Base-by-base conservation (phyloP, 1,140 invertebrate species). In the Pogonomyrmex californicus region DNA sequence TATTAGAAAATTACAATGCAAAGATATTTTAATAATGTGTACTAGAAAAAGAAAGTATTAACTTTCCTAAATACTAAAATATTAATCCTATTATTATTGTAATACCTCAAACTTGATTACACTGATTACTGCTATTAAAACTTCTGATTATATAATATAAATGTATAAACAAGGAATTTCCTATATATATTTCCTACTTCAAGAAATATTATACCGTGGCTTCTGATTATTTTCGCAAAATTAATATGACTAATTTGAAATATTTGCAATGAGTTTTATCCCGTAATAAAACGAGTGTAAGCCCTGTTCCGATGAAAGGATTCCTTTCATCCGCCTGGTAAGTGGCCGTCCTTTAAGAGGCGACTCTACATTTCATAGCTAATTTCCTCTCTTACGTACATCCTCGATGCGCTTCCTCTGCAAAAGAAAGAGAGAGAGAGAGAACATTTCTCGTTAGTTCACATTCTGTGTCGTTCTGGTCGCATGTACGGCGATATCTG, bases 331-430 rank as follows among this genome's bases (percentile, higher is more conserved):
- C 54, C 54, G 17, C 41, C 33, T 49, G 38, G 54, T 83, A 75
- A 83, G 54, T 75, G 70, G 54, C 30, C 79, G 77, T 83, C 75
- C 82, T 89, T 79, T 89, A 83, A 60, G 44, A 83, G 51, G 49
- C 54, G 82, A 79, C 73, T 88, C 62, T 86, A 89, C 70, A 49
- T 71, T 83, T 83, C 88, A 49, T 62, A 76, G 73, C 76, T 87
- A 87, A 54, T 88, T 90, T 66, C 41, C 76, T 88, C 76, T 94
- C 91, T 91, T 96, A 96, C 96, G 94, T 96, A 96, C 96, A 96
- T 96, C 96, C 93, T 96, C 96, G 90, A 96, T 92, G 93, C 95
- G 96, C 93, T 96, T 96, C 93, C 94, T 95, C 96, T 96, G 95
- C 86, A 96, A 83, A 96, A 95, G 91, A 94, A 94, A 92, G 92